These are phyloP conservation scores for Mohoua ochrocephala DNA, from an alignment of 2,113 vertebrate species.

Conservation along the genomic window DNA sequence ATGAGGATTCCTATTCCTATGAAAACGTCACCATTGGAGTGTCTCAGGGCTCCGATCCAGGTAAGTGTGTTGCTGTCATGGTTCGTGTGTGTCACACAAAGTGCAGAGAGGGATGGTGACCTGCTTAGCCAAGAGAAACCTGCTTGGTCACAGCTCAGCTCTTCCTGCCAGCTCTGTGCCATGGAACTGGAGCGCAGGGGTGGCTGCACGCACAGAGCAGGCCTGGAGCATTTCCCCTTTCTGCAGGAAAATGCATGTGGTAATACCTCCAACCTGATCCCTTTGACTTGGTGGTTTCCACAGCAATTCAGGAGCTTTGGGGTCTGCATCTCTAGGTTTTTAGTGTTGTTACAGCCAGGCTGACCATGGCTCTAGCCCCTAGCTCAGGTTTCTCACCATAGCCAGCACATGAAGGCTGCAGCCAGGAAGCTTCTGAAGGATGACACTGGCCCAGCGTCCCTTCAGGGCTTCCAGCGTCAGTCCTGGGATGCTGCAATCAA, in stretches of 20 bases:
- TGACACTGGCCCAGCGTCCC: not conserved
- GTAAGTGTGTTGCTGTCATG: not conserved
- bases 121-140: not conserved
- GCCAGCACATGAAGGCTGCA: not conserved
- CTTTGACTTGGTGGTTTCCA: not conserved
- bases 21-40: conserved; percentile 57
- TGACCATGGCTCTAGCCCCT: not conserved
- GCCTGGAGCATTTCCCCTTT: not conserved
- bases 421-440: not conserved
- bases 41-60: fast-evolving
- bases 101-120: fast-evolving
- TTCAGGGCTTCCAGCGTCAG: not conserved
- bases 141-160: not conserved
- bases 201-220: not conserved
- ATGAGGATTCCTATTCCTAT: conserved; percentile 62
- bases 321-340: not conserved
- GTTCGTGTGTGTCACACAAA: not conserved
- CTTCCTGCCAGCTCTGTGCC: not conserved
- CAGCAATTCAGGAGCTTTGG: not conserved
- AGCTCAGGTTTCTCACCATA: not conserved
- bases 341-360: not conserved
- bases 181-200: fast-evolving
- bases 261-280: not conserved
- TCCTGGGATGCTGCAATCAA: not conserved
- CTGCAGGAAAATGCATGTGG: not conserved